Evolutionary conservation across 2,797 vertebrate species (phyloP), one percentile per base, ranked within the genome.

Genomic region (Caiman crocodilus): DNA sequence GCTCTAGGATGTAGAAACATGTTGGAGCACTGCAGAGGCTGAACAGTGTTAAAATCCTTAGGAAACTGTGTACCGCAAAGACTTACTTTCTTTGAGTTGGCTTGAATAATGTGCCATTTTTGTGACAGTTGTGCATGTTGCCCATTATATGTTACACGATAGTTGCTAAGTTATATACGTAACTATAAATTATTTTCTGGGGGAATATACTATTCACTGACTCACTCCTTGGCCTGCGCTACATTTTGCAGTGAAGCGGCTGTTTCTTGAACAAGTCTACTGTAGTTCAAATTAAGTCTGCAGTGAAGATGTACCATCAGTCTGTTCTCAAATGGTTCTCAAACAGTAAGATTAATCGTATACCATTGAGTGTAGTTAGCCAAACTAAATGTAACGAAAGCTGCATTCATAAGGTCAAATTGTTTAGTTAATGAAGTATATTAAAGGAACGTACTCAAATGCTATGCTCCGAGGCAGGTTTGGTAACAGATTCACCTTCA

Each of bases 91-190:
- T 32, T 30, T 69, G 30, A 69, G 30, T 32, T 69, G 5, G 8
- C 5, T 20, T 69, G 18, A 30, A 69, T 69, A 69, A n/a, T 12
- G 30, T 18, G 18, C 11, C 30, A 30, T 17, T 69, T 32, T 0
- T 3, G 30, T 10, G 30, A 65, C 0, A 0, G 11, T 17, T 7
- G 13, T 63, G 60, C 5, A 0, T 6, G 21, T 50, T 2, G 16
- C 35, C 20, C 32, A 11, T 30, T 35, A 69, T 69, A 32, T 69
- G 17, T 64, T 64, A 15, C 14, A 64, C 4, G n/a, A 28, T 64
- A 64, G 26, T 64, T 71, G 35, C 32, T 42, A 23, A 32, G 21
- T 23, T 15, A 42, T 71, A 71, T 23, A 50, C 10, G 12, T 69
- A 67, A n/a, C 32, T 32, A 32, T 69, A 35, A 69, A 69, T 35